phyloP scores from a whole-genome alignment of 1,140 invertebrate species.

The Cyrtorhinus lividipennis region DNA sequence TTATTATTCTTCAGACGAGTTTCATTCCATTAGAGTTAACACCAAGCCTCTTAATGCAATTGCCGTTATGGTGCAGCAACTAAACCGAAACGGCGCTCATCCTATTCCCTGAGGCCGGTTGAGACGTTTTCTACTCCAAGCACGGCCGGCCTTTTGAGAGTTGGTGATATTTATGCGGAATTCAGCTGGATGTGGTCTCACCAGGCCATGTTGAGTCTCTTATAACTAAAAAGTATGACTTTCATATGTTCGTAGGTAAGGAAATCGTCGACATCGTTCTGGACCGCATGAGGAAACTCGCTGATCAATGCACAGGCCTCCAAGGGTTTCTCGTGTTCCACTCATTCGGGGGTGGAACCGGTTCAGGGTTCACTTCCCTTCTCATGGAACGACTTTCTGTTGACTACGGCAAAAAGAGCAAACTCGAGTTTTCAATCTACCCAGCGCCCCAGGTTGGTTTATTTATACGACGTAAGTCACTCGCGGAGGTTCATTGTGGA shows the following conservation, averaged over 20 bases:
- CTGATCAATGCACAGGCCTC: constrained; percentile 71
- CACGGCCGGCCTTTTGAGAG: no score
- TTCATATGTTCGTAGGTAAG: constrained; percentile 37
- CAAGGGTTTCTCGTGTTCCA: constrained; percentile 85
- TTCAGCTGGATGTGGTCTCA: no score
- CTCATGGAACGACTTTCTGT: constrained; percentile 79
- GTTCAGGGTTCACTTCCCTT: constrained; percentile 73
- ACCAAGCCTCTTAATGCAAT: no score
- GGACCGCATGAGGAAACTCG: constrained; percentile 61
- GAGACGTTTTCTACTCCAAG: no score
- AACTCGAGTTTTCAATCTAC: constrained; percentile 79
- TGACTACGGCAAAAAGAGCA: constrained; percentile 79
- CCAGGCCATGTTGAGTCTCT: no score
- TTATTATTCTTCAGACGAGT: neutral
- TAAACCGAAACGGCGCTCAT: no score
- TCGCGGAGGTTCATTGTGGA: no score
- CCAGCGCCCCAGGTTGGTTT: constrained; percentile 73
- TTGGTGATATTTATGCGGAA: no score
- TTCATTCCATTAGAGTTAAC: neutral
- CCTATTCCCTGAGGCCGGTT: no score
- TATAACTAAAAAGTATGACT: no score
- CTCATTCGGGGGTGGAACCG: constrained; percentile 77
- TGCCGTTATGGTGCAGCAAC: no score
- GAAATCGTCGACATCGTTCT: constrained; percentile 69
- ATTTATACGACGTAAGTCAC: no score